These are phyloP conservation scores for Pemphredon lugubris DNA, from an alignment of 2,888 invertebrate species.

Conservation along the genomic window DNA sequence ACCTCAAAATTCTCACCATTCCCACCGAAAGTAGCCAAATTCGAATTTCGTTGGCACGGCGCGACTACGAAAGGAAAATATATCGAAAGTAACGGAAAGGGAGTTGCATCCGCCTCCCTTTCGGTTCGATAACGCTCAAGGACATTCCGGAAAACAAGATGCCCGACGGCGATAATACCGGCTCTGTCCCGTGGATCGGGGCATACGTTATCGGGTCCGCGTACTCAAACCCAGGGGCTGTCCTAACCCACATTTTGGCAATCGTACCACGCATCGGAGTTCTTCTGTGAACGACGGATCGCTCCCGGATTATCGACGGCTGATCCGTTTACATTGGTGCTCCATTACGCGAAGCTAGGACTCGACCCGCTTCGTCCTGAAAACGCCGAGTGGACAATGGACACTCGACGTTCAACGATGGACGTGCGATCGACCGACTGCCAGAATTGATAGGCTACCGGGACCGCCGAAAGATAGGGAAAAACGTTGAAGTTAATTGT, in stretches of 20 bases:
- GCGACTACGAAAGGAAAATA: not conserved
- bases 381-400: constrained; percentile 43
- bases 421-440: constrained; percentile 2
- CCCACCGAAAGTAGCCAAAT: not conserved
- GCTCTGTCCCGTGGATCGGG: constrained; percentile 32
- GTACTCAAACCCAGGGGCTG: constrained; percentile 39
- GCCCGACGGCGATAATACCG: constrained; percentile 40
- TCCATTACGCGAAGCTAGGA: constrained; percentile 63
- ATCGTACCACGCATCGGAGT: constrained; percentile 50
- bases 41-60: not conserved
- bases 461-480: constrained; percentile 1
- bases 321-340: constrained; percentile 66
- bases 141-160: constrained; percentile 7
- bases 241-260: constrained; percentile 55
- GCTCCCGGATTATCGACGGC: constrained; percentile 64
- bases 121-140: not conserved
- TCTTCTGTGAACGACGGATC: constrained; percentile 64
- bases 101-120: not conserved
- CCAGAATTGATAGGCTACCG: constrained; percentile 15
- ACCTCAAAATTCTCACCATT: too few species aligned
- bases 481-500: constrained; percentile 13
- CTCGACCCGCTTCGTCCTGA: constrained; percentile 37
- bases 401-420: constrained; percentile 26
- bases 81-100: not conserved
- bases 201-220: constrained; percentile 52